Evolutionary conservation across 2,797 vertebrate genomes (phyloP), one percentile per base, ranked within the genome.

Genomic region (Liasis olivaceus): DNA sequence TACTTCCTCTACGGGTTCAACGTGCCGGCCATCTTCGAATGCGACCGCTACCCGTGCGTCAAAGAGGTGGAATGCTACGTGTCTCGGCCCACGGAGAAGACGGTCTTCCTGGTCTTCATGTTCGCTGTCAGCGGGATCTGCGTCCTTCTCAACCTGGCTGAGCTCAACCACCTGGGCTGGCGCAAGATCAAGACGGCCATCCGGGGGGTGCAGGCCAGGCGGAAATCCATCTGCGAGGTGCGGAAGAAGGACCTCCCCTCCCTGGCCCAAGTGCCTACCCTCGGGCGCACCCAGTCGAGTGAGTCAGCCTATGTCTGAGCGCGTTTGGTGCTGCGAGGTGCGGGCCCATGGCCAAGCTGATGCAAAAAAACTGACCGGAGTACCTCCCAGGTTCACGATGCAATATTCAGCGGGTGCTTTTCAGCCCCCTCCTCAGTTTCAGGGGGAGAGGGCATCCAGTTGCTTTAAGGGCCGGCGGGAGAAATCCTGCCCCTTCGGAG

Each of bases 21-120:
- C 2, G 98, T 99, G 54, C 98, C 98, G 0, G 98, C 98, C 5
- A 98, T 98, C 86, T 98, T 99, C 0, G 98, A 98, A 95, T 99
- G 98, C 0, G 98, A 98, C 95, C 98, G 98, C 11, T 99, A 99
- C 96, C 98, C 98, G 0, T 99, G 98, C 95, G 96, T 99, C 72
- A 98, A 98, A 95, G 98, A 98, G 94, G 99, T 99, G 92, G 99
- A 99, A 96, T 99, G 99, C 95, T 99, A 99, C 4, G 99, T 99
- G 26, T 99, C 99, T 0, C 97, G 98, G 0, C 99, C 99, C 63
- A 99, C 98, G 0, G 98, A 99, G 93, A 99, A 99, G 92, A 99
- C 98, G 0, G 98, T 99, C 0, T 99, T 99, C 96, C 95, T 99
- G 88, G 98, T 98, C 0, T 99, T 99, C 96, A 99, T 99, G 99